These are phyloP conservation scores for Darevskia mixta DNA, from an alignment of 2,797 vertebrate species.

Conservation along the genomic window DNA sequence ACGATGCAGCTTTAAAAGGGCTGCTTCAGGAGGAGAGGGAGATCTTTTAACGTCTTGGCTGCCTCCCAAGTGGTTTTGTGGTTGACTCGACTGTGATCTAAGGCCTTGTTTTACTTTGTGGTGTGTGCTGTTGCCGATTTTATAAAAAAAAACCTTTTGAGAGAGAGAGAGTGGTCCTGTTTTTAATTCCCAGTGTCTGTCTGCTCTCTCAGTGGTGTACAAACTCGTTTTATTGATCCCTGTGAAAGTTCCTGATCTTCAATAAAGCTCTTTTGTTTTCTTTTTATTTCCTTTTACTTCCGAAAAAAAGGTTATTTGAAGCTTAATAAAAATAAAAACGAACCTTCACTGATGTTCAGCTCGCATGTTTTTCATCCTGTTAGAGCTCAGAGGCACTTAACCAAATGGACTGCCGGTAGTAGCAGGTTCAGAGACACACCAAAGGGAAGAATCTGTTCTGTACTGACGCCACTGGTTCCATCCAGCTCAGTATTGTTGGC, in stretches of 20 bases:
- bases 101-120: constrained; percentile 36
- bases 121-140: constrained; percentile 12
- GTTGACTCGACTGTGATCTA: constrained; percentile 20
- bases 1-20: constrained; percentile 20
- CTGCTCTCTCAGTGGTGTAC: constrained; percentile 37
- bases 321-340: not conserved
- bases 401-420: not conserved
- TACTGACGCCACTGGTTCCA: not conserved
- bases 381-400: not conserved
- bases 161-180: not conserved
- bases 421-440: no score
- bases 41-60: constrained; percentile 18
- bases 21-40: not conserved
- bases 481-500: not conserved
- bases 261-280: constrained; percentile 54
- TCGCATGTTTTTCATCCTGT: not conserved
- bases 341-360: not conserved
- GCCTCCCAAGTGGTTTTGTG: constrained; percentile 31
- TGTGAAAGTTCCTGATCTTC: constrained; percentile 37
- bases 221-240: constrained; percentile 42
- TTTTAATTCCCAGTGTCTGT: constrained; percentile 28
- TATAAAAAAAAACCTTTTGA: constrained; percentile 28
- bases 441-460: no score
- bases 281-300: constrained; percentile 7
- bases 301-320: constrained; percentile 8